A percentile compares a stretch with the other conserved stretches of the same genome.
Evolutionary conservation across 2,797 vertebrate genomes (phyloP).

Genomic region (Enteromius trimaculatus): DNA sequence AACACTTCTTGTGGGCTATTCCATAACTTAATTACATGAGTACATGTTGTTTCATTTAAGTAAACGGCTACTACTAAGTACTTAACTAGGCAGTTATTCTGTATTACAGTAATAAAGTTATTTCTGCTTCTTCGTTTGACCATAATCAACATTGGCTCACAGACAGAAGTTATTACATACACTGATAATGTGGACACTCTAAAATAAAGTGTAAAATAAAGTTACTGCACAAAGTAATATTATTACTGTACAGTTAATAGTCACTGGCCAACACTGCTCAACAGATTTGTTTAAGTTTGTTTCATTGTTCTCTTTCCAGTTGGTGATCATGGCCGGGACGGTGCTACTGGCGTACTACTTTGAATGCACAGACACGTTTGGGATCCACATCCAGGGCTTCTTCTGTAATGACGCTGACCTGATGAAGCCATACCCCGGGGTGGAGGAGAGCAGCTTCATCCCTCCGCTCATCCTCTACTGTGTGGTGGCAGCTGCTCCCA

Average conservation of each 20-base stretch:
- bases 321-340: slow-evolving; percentile 97
- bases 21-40: too few species aligned
- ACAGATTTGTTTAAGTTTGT: not conserved
- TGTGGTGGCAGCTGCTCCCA: slow-evolving; percentile 91
- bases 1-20: too few species aligned
- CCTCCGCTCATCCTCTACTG: slow-evolving; percentile 94
- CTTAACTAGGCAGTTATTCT: too few species aligned
- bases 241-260: not conserved
- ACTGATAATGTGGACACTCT: not conserved
- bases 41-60: too few species aligned
- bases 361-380: slow-evolving; percentile 95
- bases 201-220: too few species aligned
- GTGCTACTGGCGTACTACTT: slow-evolving; percentile 97
- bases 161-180: not conserved
- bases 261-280: not conserved
- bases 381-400: slow-evolving; percentile 96
- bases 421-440: slow-evolving; percentile 96
- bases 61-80: too few species aligned
- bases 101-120: too few species aligned
- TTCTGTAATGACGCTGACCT: slow-evolving; percentile 97
- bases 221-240: not conserved
- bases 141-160: not conserved
- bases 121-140: not conserved
- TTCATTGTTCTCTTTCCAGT: slow-evolving; percentile 89
- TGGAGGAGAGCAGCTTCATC: slow-evolving; percentile 92